phyloP scores from a whole-genome alignment of 2,113 vertebrate species.

The Cyprinus carpio region DNA sequence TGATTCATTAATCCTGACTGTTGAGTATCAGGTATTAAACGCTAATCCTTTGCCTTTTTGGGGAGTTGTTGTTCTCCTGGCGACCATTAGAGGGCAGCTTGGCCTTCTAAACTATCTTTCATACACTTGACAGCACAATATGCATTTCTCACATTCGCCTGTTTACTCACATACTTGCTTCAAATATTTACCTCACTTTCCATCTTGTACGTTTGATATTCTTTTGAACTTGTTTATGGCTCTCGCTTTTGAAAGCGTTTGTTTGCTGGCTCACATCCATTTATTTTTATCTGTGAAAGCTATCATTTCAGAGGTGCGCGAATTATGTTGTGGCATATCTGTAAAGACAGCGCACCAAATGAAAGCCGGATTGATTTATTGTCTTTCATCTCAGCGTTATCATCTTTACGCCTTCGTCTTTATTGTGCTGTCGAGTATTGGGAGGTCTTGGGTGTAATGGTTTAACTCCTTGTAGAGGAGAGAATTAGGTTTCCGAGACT shows the following conservation, averaged over 20 bases:
- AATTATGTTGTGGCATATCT: slow-evolving; percentile 42
- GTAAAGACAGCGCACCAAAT: slow-evolving; percentile 52
- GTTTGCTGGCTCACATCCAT: slow-evolving; percentile 20
- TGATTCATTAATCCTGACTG: slow-evolving; percentile 44
- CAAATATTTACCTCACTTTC: slow-evolving; percentile 13
- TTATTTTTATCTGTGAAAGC: slow-evolving; percentile 48
- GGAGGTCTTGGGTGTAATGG: slow-evolving; percentile 53
- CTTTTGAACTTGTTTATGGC: slow-evolving; percentile 20
- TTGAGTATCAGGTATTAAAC: slow-evolving; percentile 44
- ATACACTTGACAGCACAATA: not conserved
- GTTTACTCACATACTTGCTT: slow-evolving; percentile 1
- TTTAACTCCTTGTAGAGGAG: slow-evolving; percentile 20
- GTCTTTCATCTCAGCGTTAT: slow-evolving; percentile 69
- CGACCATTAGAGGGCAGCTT: slow-evolving; percentile 55
- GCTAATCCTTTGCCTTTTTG: slow-evolving; percentile 36
- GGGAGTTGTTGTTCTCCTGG: slow-evolving; percentile 31
- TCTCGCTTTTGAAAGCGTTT: slow-evolving; percentile 8
- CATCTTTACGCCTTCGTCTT: slow-evolving; percentile 65
- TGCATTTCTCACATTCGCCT: not conserved
- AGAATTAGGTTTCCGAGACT: not conserved
- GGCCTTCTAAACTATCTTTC: slow-evolving; percentile 33
- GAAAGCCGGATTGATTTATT: slow-evolving; percentile 69
- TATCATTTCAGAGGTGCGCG: slow-evolving; percentile 24
- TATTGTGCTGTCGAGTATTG: slow-evolving; percentile 67
- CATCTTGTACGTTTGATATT: slow-evolving; percentile 18